phyloP scores from a whole-genome alignment of 2,888 invertebrate species.

The Lycia hirtaria region DNA sequence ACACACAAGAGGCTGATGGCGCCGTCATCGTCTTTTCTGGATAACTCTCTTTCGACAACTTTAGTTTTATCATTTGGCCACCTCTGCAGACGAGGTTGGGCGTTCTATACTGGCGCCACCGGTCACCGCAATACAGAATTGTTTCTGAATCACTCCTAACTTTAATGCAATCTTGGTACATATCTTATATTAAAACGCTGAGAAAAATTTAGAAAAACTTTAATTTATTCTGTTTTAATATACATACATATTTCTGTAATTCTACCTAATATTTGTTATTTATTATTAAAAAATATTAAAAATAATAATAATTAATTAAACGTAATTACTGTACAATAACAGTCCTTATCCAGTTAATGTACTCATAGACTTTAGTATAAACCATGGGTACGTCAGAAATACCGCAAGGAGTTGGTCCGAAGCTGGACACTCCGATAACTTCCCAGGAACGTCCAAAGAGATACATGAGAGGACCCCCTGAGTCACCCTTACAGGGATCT shows the following conservation, averaged over 20 bases:
- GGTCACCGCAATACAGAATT: conserved; percentile 43
- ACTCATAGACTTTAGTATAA: conserved; percentile 85
- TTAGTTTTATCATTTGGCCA: background rate
- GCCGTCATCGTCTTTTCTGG: background rate
- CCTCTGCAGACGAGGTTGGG: background rate
- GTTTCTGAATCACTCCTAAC: conserved; percentile 44
- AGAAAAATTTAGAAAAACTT: background rate
- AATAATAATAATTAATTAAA: background rate
- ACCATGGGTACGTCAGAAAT: conserved; percentile 85
- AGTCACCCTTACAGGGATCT: conserved; percentile 87
- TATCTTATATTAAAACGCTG: conserved; percentile 1
- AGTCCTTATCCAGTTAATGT: conserved; percentile 84
- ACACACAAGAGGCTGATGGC: background rate
- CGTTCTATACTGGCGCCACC: conserved; percentile 40
- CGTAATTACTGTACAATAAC: conserved; percentile 47
- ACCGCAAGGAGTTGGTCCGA: conserved; percentile 87
- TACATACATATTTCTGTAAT: too few relatives aligned
- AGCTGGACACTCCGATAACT: conserved; percentile 85
- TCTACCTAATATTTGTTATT: too few relatives aligned
- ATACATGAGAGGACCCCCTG: conserved; percentile 87
- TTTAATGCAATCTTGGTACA: conserved; percentile 51
- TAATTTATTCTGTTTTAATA: too few relatives aligned
- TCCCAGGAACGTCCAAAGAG: conserved; percentile 47
- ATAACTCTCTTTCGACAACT: background rate
- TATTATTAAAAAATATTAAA: too few relatives aligned